A percentile compares a stretch with the other conserved stretches of the same genome.
Conservation (phyloP, 2,113 vertebrate species). For the Grammomys surdaster region DNA sequence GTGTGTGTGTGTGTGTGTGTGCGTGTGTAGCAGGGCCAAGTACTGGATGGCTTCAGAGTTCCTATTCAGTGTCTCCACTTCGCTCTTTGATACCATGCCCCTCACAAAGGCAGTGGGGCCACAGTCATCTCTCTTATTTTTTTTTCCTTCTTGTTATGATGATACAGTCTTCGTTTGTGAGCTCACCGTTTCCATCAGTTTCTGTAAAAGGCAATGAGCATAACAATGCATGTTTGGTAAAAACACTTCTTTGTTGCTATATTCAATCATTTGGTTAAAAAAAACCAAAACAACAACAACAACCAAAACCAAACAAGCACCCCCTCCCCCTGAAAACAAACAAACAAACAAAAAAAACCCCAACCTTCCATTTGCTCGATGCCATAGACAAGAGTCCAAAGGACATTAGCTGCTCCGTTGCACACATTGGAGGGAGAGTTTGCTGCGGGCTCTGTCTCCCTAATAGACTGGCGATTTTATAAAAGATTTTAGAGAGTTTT, state of each 20-base stretch:
- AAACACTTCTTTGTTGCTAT: constrained; percentile 84
- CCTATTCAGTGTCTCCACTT: constrained; percentile 64
- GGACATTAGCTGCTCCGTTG: constrained; percentile 91
- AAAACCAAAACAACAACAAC: constrained; percentile 65
- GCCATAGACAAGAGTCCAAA: constrained; percentile 89
- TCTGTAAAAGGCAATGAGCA: constrained; percentile 75
- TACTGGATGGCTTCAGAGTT: not conserved
- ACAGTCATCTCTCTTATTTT: constrained; percentile 55
- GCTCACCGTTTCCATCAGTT: constrained; percentile 33
- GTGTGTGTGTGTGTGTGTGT: constrained; percentile 5
- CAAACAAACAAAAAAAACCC: constrained; percentile 65
- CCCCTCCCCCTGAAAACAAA: constrained; percentile 12
- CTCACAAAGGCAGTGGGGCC: constrained; percentile 78
- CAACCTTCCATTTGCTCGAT: constrained; percentile 81
- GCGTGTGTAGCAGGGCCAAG: not conserved
- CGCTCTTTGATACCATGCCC: constrained; percentile 78
- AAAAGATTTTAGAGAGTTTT: constrained; percentile 86
- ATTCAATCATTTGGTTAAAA: constrained; percentile 86
- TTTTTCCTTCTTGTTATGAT: not conserved
- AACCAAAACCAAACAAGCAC: constrained; percentile 73
- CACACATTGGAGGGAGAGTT: constrained; percentile 89
- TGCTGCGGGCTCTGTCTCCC: constrained; percentile 83
- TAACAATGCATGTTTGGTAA: constrained; percentile 82
- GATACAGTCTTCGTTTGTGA: constrained; percentile 34
- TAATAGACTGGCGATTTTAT: constrained; percentile 88